phyloP scores from a whole-genome alignment of 1,140 invertebrate species.

The Brachionus plicatilis region DNA sequence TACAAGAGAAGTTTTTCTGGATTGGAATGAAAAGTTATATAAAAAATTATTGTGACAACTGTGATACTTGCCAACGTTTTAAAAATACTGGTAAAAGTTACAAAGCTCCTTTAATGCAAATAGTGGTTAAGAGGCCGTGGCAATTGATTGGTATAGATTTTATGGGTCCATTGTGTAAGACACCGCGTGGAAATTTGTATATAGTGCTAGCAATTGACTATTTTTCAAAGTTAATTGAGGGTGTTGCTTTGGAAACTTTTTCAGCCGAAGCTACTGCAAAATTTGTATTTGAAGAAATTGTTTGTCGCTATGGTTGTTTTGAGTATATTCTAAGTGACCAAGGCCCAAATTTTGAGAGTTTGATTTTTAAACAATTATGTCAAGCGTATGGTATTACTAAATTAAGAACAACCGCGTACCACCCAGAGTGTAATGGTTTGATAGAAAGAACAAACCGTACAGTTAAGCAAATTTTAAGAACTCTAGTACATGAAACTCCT shows the following conservation, averaged over 20 bases:
- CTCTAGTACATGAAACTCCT: neutral
- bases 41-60: too few species aligned
- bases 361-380: conserved; percentile 31
- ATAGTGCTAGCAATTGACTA: conserved; percentile 46
- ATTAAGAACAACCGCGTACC: neutral
- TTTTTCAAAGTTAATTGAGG: conserved; percentile 47
- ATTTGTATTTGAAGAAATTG: neutral
- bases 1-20: too few species aligned
- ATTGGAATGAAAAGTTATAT: too few species aligned
- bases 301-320: neutral
- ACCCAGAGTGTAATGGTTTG: neutral
- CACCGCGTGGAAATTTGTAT: conserved; percentile 44
- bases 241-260: conserved; percentile 43
- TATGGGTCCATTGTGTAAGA: conserved; percentile 44
- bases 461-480: conserved; percentile 16
- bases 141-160: conserved; percentile 45
- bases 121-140: neutral
- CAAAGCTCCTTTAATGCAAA: neutral
- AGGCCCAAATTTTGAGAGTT: neutral
- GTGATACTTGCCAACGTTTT: too few species aligned
- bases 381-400: conserved; percentile 38
- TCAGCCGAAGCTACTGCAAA: neutral
- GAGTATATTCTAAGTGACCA: neutral
- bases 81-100: too few species aligned
- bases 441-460: conserved; percentile 38